A percentile compares a stretch with the other conserved stretches of the same genome.
Conservation (phyloP, 2,888 invertebrate species). For the Drosophila pegasa region DNA sequence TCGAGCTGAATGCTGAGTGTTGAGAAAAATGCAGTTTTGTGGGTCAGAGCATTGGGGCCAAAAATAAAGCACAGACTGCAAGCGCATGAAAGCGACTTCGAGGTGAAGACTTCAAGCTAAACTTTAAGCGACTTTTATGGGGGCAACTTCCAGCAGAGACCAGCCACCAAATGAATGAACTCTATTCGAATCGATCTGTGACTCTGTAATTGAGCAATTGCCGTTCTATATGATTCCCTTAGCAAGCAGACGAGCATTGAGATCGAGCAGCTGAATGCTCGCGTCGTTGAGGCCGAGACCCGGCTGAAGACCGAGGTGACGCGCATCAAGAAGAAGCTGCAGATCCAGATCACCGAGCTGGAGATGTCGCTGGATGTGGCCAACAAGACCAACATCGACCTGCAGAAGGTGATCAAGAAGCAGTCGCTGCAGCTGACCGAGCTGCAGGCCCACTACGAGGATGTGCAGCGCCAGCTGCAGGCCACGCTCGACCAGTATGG, state of each 20-base stretch:
- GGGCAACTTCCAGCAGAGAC: conserved; percentile 53
- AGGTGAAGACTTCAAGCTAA: conserved; percentile 39
- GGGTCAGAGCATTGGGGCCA: conserved; percentile 75
- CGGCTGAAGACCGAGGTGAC: conserved; percentile 97
- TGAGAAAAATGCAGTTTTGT: conserved; percentile 62
- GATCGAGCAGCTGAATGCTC: conserved; percentile 97
- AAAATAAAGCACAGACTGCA: conserved; percentile 60
- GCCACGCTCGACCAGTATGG: conserved; percentile 97
- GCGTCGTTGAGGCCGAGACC: conserved; percentile 98
- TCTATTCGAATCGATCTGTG: not conserved
- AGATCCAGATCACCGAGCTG: conserved; percentile 98
- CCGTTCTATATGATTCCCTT: conserved; percentile 56
- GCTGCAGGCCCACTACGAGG: conserved; percentile 98
- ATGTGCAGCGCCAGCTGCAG: conserved; percentile 97
- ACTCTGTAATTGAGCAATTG: not conserved
- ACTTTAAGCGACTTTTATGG: conserved; percentile 12
- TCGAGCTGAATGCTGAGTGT: conserved; percentile 57
- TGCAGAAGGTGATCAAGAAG: conserved; percentile 99
- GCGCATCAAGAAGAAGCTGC: conserved; percentile 99
- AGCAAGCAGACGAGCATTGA: conserved; percentile 99
- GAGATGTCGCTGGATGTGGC: conserved; percentile 98
- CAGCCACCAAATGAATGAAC: not conserved
- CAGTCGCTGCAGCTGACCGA: conserved; percentile 96
- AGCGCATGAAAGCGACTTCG: conserved; percentile 43
- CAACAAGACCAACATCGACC: conserved; percentile 98